phyloP scores from a whole-genome alignment of 1,140 invertebrate genomes.

The Hirudo medicinalis region DNA sequence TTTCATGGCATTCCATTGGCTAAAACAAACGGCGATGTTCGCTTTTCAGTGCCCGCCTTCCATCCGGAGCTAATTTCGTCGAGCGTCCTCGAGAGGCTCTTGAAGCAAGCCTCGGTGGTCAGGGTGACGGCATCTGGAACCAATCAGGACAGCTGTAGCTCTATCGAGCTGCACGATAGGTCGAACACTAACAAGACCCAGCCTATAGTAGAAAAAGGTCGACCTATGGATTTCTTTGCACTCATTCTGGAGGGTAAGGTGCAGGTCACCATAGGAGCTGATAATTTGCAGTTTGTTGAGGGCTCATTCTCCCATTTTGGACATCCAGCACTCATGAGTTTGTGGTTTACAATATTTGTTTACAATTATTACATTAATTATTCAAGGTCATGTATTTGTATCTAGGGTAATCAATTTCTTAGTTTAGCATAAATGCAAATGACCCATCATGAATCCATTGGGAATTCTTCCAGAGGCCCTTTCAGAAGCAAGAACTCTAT shows the following conservation, averaged over 20 bases:
- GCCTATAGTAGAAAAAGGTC: neutral
- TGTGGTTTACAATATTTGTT: too few relatives aligned
- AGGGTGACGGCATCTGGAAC: neutral
- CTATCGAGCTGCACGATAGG: neutral
- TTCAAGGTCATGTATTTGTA: neutral
- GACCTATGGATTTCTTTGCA: conserved; percentile 7
- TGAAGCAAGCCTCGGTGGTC: neutral
- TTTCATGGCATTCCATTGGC: too few relatives aligned
- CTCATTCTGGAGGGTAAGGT: conserved; percentile 26
- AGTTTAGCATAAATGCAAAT: neutral
- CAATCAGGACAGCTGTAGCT: neutral
- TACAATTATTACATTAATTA: neutral
- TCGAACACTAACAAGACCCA: neutral
- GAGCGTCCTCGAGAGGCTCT: neutral
- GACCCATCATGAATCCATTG: neutral
- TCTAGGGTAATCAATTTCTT: neutral
- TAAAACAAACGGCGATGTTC: too few relatives aligned
- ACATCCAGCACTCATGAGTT: neutral
- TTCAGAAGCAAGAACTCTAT: neutral
- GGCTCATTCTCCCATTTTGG: conserved; percentile 34
- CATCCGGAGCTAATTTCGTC: neutral
- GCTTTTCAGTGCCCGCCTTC: neutral
- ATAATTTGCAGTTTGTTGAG: conserved; percentile 29
- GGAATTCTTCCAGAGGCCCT: neutral
- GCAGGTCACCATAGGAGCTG: neutral